Conservation (phyloP, 2,797 vertebrate species). For the Phataginus tetradactyla region DNA sequence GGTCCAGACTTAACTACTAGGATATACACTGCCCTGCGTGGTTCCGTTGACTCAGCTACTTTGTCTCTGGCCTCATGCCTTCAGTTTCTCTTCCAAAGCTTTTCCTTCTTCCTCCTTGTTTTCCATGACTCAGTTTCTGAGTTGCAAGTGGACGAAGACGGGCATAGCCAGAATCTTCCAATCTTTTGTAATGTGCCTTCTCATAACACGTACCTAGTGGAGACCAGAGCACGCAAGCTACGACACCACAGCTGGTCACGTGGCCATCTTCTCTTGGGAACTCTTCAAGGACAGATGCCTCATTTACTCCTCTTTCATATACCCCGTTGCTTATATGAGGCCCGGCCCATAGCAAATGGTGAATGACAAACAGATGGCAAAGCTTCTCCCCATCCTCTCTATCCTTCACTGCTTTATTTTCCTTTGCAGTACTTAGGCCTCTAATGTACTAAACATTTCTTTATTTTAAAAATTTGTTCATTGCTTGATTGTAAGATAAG, state of each 20-base stretch:
- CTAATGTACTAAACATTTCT: not conserved
- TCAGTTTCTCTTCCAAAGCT: not conserved
- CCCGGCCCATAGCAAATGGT: not conserved
- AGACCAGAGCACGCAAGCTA: not conserved
- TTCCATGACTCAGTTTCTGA: not conserved
- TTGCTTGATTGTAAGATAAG: not conserved
- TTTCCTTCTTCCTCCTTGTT: not conserved
- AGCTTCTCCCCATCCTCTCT: not conserved
- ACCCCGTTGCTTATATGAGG: not conserved
- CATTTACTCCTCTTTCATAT: not conserved
- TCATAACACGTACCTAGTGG: fast-evolving
- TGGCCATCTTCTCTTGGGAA: not conserved
- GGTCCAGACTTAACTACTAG: not conserved
- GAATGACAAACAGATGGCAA: not conserved
- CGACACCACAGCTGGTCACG: not conserved
- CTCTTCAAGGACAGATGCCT: not conserved
- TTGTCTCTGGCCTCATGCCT: not conserved
- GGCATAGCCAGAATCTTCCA: not conserved
- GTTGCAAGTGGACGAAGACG: not conserved
- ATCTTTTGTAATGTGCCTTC: not conserved
- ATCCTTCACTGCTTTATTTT: not conserved
- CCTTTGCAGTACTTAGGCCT: not conserved
- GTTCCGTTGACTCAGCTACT: not conserved
- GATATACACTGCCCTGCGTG: not conserved
- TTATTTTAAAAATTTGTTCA: not conserved